Conservation (phyloP, 2,113 vertebrate genomes). For the Epinephelus lanceolatus region DNA sequence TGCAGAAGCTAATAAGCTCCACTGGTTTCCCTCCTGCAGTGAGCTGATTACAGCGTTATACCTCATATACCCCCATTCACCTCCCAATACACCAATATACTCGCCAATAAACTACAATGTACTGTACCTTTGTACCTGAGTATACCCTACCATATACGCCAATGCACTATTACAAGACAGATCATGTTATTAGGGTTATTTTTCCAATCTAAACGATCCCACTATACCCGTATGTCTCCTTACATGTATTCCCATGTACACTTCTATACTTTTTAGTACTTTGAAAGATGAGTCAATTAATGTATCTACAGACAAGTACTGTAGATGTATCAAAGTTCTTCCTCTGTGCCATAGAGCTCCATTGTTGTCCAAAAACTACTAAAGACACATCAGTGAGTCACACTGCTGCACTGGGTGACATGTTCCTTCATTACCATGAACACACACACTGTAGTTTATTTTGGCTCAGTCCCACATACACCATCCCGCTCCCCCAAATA, state of each 20-base stretch:
- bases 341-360: background rate
- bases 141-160: background rate
- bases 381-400: background rate
- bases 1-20: slow-evolving; percentile 67
- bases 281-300: background rate
- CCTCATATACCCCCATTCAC: slow-evolving; percentile 45
- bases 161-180: background rate
- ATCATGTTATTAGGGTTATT: background rate
- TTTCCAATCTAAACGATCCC: background rate
- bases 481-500: background rate
- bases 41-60: slow-evolving; percentile 65
- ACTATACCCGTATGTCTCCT: background rate
- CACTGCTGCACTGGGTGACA: background rate
- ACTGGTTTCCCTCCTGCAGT: slow-evolving; percentile 60
- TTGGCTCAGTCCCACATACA: background rate
- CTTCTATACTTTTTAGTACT: background rate
- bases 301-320: background rate
- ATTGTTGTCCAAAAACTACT: background rate
- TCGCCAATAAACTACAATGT: background rate
- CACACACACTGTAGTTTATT: too few relatives aligned
- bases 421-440: background rate
- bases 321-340: background rate
- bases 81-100: slow-evolving; percentile 45
- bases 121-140: background rate
- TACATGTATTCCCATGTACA: background rate